These are phyloP conservation scores for Serripes groenlandicus DNA, from an alignment of 2,888 invertebrate species.

Conservation along the genomic window DNA sequence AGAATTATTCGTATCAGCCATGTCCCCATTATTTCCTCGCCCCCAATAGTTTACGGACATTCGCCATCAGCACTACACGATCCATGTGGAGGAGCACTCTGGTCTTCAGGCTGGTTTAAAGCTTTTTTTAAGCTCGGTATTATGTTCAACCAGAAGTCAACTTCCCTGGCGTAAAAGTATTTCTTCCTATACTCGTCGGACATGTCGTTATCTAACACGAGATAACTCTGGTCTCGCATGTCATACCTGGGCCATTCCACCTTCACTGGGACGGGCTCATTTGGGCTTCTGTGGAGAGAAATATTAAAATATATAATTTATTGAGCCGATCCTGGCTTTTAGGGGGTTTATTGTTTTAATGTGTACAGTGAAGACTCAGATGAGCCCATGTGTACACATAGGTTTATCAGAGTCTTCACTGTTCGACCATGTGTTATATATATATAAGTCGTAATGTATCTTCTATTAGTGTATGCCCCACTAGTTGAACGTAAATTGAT, in stretches of 20 bases:
- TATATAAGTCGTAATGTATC: too few relatives aligned
- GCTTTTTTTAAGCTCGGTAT: conserved; percentile 6
- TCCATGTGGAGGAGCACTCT: not conserved
- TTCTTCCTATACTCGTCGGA: not conserved
- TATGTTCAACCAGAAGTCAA: conserved; percentile 33
- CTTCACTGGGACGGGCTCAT: not conserved
- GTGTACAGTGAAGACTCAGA: too few relatives aligned
- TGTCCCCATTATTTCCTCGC: too few relatives aligned
- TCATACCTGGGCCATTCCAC: conserved; percentile 25
- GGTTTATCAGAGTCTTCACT: too few relatives aligned
- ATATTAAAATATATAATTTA: too few relatives aligned
- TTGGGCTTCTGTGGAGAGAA: conserved; percentile 39
- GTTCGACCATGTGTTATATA: too few relatives aligned
- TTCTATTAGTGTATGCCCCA: too few relatives aligned
- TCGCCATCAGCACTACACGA: conserved; percentile 7
- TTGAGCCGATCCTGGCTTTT: too few relatives aligned
- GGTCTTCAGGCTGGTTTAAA: not conserved
- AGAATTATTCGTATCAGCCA: too few relatives aligned
- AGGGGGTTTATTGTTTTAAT: too few relatives aligned
- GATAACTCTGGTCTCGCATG: not conserved
- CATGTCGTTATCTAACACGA: conserved; percentile 19
- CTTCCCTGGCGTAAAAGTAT: conserved; percentile 19
- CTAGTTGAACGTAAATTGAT: too few relatives aligned
- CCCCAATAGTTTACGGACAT: not conserved
- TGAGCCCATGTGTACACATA: too few relatives aligned